Evolutionary conservation across 2,797 vertebrate species (phyloP), one percentile per base, ranked within the genome.

Genomic region (Kryptolebias ocellatus): DNA sequence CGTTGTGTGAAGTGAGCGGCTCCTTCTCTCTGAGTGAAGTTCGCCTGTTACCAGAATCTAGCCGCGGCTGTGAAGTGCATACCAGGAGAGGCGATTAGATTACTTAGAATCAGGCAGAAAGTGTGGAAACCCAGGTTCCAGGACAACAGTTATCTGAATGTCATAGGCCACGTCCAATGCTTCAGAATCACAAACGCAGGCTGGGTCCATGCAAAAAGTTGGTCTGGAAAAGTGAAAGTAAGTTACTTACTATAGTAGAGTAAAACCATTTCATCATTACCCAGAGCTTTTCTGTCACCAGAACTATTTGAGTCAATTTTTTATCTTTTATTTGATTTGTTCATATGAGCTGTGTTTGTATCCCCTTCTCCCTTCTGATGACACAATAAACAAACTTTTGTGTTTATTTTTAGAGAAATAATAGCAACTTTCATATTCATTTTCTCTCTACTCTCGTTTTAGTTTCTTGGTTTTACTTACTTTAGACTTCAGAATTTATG

Each of bases 351-450:
- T n/a, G 16, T 9, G 59, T 60, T 7, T 61, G 5, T 37, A 31
- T 53, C 47, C 4, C 39, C 37, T 45, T 17, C 60, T 67, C 11
- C 11, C 64, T 39, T 39, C 20, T 42, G 20, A 64, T 61, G 72
- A 83, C 70, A 66, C 59, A 39, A 52, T 64, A 53, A 83, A 73
- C 59, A 60, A 42, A 11, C 39, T 12, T 42, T 42, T 12, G 39
- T 11, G 37, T 42, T 42, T 42, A 42, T 42, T 42, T 42, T 42
- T 42, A 14, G 10, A 42, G 2, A 12, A 42, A 12, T 11, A 12
- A 42, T 42, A 42, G 39, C 11, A 12, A 12, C 11, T 42, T 12
- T 3, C 2, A 3, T 42, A 12, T 12, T 42, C 12, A 12, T 42
- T 42, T 3, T 42, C 11, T 3, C 11, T 3, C 14, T 42, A 12